These are phyloP conservation scores for Dicyrtoma fusca DNA, from an alignment of 2,888 invertebrate genomes.

Conservation along the genomic window DNA sequence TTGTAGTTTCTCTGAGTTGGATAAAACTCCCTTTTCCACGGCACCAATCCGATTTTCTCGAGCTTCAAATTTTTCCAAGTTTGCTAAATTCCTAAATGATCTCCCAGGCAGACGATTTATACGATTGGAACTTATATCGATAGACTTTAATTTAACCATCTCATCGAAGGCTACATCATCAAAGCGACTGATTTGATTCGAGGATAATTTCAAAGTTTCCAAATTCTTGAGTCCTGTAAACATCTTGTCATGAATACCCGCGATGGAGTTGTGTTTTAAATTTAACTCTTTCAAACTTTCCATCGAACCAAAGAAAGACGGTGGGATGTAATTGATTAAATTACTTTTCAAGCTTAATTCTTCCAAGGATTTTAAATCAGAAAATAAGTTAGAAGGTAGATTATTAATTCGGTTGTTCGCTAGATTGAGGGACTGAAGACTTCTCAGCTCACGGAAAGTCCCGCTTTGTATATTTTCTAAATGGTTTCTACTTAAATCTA, in stretches of 20 bases:
- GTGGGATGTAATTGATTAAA: constrained; percentile 49
- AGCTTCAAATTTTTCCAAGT: constrained; percentile 72
- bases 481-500: constrained; percentile 76
- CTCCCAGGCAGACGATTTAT: constrained; percentile 69
- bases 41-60: constrained; percentile 75
- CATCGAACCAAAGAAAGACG: constrained; percentile 48
- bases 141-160: constrained; percentile 69
- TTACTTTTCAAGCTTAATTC: constrained; percentile 57
- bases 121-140: constrained; percentile 77
- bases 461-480: constrained; percentile 73
- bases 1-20: constrained; percentile 68
- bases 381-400: constrained; percentile 50
- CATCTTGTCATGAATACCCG: constrained; percentile 44
- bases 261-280: constrained; percentile 52
- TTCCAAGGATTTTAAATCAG: constrained; percentile 46
- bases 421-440: constrained; percentile 77
- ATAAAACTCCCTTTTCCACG: constrained; percentile 70
- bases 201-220: constrained; percentile 67
- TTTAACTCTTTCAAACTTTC: constrained; percentile 50
- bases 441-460: constrained; percentile 74
- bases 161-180: constrained; percentile 74
- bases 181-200: constrained; percentile 72
- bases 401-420: constrained; percentile 61
- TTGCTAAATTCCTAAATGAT: constrained; percentile 65
- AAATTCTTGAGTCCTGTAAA: constrained; percentile 49